Percentiles rank a stretch among this genome's conserved stretches.
These are phyloP conservation scores for Dicrostonyx torquatus DNA, from an alignment of 2,797 vertebrate genomes.

Conservation along the genomic window DNA sequence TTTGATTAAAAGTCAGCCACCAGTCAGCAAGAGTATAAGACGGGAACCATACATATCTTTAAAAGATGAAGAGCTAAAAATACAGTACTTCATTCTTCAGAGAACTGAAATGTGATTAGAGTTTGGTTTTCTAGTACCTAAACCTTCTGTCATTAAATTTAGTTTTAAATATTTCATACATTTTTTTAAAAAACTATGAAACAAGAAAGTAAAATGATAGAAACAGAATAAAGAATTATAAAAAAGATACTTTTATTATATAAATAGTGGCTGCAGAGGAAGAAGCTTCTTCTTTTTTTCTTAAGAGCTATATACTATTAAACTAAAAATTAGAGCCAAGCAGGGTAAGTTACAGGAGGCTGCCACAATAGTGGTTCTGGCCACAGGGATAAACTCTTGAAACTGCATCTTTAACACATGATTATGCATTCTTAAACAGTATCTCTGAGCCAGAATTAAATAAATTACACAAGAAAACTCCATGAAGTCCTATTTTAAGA, in stretches of 20 bases:
- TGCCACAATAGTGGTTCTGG: background rate
- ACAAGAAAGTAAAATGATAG: background rate
- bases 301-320: background rate
- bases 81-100: background rate
- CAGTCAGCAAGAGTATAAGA: background rate
- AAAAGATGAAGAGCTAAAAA: background rate
- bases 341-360: background rate
- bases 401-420: background rate
- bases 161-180: background rate
- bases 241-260: background rate
- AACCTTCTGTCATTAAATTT: conserved; percentile 8
- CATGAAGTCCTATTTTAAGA: conserved; percentile 7
- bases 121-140: background rate
- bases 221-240: conserved; percentile 13
- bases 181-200: conserved; percentile 39
- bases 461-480: conserved; percentile 20
- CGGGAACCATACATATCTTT: background rate
- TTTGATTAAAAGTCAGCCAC: conserved; percentile 51
- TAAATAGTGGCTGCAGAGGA: background rate
- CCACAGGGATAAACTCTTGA: background rate
- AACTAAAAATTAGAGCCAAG: background rate
- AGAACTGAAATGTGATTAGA: conserved; percentile 14
- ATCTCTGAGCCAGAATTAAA: conserved; percentile 13
- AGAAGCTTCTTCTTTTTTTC: background rate
- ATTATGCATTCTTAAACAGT: background rate